phyloP scores from a whole-genome alignment of 2,888 invertebrate genomes.

The Nemoura dubitans region DNA sequence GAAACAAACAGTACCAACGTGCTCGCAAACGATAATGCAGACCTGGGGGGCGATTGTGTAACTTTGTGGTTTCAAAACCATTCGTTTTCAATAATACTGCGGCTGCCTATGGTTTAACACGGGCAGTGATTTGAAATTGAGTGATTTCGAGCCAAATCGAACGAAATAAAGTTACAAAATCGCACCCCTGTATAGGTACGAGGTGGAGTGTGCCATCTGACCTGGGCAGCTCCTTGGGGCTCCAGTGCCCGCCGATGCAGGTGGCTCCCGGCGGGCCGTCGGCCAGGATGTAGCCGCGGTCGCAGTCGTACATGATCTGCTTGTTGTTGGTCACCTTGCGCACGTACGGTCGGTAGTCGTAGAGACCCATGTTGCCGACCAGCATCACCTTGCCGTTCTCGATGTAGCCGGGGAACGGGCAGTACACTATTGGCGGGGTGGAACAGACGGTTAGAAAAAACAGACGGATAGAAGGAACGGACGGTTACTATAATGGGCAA shows the following conservation, averaged over 20 bases:
- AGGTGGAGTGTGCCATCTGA: too few relatives aligned
- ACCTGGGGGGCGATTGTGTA: too few relatives aligned
- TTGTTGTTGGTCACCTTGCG: conserved; percentile 89
- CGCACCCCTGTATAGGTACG: too few relatives aligned
- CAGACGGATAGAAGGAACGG: too few relatives aligned
- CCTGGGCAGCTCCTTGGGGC: conserved; percentile 85
- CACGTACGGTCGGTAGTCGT: conserved; percentile 94
- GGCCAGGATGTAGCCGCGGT: conserved; percentile 86
- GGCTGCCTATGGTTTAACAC: too few relatives aligned
- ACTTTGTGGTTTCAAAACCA: too few relatives aligned
- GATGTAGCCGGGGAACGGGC: conserved; percentile 91
- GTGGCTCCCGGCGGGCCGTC: conserved; percentile 94
- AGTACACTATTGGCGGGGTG: conserved; percentile 72
- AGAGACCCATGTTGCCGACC: conserved; percentile 95
- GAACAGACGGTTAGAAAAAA: too few relatives aligned
- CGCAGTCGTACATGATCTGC: conserved; percentile 95
- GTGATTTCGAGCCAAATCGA: not conserved
- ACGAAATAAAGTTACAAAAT: not conserved
- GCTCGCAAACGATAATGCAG: too few relatives aligned
- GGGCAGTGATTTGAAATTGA: too few relatives aligned
- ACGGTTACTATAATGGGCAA: too few relatives aligned
- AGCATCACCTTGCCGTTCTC: conserved; percentile 89
- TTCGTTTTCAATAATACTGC: too few relatives aligned
- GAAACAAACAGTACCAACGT: too few relatives aligned
- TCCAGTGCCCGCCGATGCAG: conserved; percentile 94